A percentile compares a stretch with the other conserved stretches of the same genome.
These are phyloP conservation scores for Diadumene lineata DNA, from an alignment of 92 coral and sea anemone species.

Conservation along the genomic window DNA sequence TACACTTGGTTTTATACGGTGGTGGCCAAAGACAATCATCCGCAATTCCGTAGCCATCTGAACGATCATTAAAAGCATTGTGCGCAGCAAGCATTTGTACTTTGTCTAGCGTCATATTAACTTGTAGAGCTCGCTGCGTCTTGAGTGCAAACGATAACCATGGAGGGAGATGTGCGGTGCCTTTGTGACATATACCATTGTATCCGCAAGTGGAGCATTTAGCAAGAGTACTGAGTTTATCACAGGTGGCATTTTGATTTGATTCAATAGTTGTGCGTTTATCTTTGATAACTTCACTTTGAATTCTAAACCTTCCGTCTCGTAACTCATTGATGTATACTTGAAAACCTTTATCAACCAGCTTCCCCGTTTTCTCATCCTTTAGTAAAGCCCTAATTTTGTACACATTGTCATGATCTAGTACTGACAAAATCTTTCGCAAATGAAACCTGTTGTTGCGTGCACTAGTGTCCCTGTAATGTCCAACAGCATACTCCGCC, in stretches of 20 bases:
- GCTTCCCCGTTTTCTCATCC: slow-evolving; percentile 32
- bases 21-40: slow-evolving; percentile 91
- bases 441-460: slow-evolving; percentile 41
- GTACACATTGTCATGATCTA: slow-evolving; percentile 17
- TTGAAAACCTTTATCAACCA: slow-evolving; percentile 30
- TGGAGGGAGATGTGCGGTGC: slow-evolving; percentile 59
- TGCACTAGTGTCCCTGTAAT: slow-evolving; percentile 19
- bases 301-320: slow-evolving; percentile 7
- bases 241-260: slow-evolving; percentile 45
- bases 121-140: slow-evolving; percentile 74
- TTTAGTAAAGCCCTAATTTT: slow-evolving; percentile 31
- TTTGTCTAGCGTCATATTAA: slow-evolving; percentile 50
- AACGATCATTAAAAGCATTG: slow-evolving; percentile 77
- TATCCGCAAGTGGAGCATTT: slow-evolving; percentile 63
- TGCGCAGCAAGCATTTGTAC: slow-evolving; percentile 84
- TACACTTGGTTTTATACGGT: slow-evolving; percentile 62
- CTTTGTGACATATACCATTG: slow-evolving; percentile 68
- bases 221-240: slow-evolving; percentile 66
- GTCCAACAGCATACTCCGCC: slow-evolving; percentile 68
- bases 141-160: slow-evolving; percentile 84
- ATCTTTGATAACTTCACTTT: slow-evolving; percentile 24
- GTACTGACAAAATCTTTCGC: slow-evolving; percentile 42
- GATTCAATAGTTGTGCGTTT: slow-evolving; percentile 7
- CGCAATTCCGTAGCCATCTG: slow-evolving; percentile 70
- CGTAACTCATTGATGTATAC: slow-evolving; percentile 19